phyloP scores from a whole-genome alignment of 2,113 vertebrate species.

The Cyphotilapia sp. region DNA sequence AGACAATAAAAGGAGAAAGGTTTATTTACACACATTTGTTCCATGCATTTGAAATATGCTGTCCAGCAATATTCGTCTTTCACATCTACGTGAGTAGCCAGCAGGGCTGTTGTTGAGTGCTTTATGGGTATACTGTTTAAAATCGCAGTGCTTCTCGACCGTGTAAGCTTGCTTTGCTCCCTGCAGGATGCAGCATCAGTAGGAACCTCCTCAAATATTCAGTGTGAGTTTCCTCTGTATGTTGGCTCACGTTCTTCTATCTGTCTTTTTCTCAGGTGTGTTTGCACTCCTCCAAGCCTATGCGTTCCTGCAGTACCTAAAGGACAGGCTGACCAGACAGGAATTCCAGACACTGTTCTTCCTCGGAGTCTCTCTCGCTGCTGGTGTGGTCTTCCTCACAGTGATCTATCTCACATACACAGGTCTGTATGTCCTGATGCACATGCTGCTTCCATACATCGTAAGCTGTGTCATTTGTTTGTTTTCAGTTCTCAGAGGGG shows the following conservation, averaged over 20 bases:
- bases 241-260: slow-evolving; percentile 8
- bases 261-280: slow-evolving; percentile 75
- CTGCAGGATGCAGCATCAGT: slow-evolving; percentile 11
- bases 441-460: not conserved
- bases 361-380: slow-evolving; percentile 86
- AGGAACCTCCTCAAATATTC: slow-evolving; percentile 21
- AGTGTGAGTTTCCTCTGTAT: not conserved
- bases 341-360: slow-evolving; percentile 96
- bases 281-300: slow-evolving; percentile 94
- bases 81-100: slow-evolving; percentile 4
- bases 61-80: slow-evolving; percentile 23
- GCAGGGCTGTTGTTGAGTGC: not conserved
- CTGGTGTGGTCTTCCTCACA: slow-evolving; percentile 86
- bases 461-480: not conserved
- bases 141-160: not conserved
- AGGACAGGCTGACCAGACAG: slow-evolving; percentile 89
- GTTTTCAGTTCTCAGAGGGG: not conserved
- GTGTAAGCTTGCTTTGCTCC: not conserved
- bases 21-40: slow-evolving; percentile 6
- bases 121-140: not conserved
- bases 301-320: slow-evolving; percentile 90
- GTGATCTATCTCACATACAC: slow-evolving; percentile 96
- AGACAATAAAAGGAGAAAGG: not conserved
- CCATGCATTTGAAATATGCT: slow-evolving; percentile 13
- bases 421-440: slow-evolving; percentile 68